These are phyloP conservation scores for Austrolebias charrua DNA, from an alignment of 2,797 vertebrate genomes.

Conservation along the genomic window DNA sequence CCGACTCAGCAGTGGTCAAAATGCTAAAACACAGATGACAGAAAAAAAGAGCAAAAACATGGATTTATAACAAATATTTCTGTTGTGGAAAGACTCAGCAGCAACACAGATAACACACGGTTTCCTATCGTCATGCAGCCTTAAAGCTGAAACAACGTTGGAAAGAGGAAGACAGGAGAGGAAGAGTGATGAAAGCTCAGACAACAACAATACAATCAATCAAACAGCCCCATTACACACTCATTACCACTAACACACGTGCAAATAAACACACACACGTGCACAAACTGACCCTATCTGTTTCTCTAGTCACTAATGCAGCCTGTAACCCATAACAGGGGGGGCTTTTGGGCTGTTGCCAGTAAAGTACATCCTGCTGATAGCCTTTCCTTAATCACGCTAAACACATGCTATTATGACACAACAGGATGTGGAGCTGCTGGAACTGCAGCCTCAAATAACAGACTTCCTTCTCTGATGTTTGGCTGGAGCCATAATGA, in stretches of 20 bases:
- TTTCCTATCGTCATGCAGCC: no score
- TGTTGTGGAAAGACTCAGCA: no score
- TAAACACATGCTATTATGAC: constrained; percentile 51
- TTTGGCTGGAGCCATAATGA: constrained; percentile 17
- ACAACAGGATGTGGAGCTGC: constrained; percentile 69
- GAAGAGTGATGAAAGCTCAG: constrained; percentile 69
- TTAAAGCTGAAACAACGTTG: no score
- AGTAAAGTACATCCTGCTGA: constrained; percentile 55
- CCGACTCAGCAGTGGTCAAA: no score
- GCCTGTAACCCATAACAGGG: constrained; percentile 71
- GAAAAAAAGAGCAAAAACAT: no score
- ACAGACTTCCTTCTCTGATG: constrained; percentile 33
- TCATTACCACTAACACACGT: constrained; percentile 61
- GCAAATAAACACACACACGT: constrained; percentile 24
- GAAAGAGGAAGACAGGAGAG: constrained; percentile 18
- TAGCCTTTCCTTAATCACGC: constrained; percentile 52
- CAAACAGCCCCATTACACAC: constrained; percentile 71
- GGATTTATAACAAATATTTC: no score
- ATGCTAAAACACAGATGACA: no score
- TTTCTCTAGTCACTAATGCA: constrained; percentile 74
- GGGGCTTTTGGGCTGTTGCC: constrained; percentile 52
- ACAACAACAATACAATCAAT: constrained; percentile 77
- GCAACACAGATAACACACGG: no score
- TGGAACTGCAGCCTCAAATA: constrained; percentile 40
- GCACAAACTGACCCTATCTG: constrained; percentile 60